A percentile compares a stretch with the other conserved stretches of the same genome.
phyloP scores from a whole-genome alignment of 2,797 vertebrate species.

The Sebastes minor region DNA sequence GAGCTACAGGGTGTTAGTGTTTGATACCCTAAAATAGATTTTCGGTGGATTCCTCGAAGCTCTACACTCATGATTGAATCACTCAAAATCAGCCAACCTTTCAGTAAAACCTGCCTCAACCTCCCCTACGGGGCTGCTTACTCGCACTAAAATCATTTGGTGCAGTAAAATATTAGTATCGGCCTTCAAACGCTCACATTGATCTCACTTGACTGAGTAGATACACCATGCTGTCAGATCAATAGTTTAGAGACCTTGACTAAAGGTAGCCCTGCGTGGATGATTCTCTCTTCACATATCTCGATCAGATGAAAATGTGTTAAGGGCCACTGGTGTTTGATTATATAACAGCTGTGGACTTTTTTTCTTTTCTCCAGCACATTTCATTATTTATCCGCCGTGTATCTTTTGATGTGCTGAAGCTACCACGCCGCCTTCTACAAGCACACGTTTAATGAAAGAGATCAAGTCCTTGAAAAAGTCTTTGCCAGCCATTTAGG shows the following conservation, averaged over 20 bases:
- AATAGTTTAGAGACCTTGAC: slow-evolving; percentile 15
- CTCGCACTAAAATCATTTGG: neutral
- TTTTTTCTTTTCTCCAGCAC: neutral
- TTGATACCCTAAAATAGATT: neutral
- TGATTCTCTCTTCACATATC: slow-evolving; percentile 6
- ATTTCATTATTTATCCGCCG: slow-evolving; percentile 26
- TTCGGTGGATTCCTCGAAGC: neutral
- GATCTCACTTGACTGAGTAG: slow-evolving; percentile 1
- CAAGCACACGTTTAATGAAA: neutral
- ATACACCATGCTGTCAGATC: slow-evolving; percentile 25
- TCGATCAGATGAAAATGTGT: slow-evolving; percentile 23
- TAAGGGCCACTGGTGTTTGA: slow-evolving; percentile 3
- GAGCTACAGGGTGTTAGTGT: neutral
- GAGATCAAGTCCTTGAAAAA: slow-evolving; percentile 2
- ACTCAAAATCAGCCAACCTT: neutral
- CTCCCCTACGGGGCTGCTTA: neutral
- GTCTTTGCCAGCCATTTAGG: neutral
- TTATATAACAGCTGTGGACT: slow-evolving; percentile 24
- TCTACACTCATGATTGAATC: neutral
- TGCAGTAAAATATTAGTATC: neutral
- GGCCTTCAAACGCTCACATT: slow-evolving; percentile 10
- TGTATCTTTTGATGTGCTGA: slow-evolving; percentile 6
- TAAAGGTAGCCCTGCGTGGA: neutral
- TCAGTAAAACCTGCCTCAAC: neutral
- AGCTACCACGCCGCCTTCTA: neutral